Evolutionary conservation across 1,140 invertebrate genomes (phyloP).

Genomic region (Holcopasites calliopsidis): DNA sequence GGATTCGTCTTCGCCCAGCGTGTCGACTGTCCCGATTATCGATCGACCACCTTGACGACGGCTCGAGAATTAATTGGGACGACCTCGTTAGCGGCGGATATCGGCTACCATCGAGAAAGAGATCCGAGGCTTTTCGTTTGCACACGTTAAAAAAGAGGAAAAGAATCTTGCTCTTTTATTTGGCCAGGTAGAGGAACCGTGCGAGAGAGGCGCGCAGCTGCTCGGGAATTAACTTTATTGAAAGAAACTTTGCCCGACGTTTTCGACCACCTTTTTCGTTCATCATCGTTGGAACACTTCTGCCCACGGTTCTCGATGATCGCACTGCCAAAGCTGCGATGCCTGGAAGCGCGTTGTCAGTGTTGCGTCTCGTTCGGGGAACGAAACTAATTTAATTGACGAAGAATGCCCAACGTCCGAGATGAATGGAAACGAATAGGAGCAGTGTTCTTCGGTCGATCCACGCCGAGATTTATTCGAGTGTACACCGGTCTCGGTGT

Average conservation of each 20-base stretch:
- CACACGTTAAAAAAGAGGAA: slow-evolving; percentile 51
- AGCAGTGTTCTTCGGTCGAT: too few relatives aligned
- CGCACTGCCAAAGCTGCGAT: too few relatives aligned
- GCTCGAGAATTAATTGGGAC: slow-evolving; percentile 60
- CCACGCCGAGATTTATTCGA: too few relatives aligned
- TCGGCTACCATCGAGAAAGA: slow-evolving; percentile 50
- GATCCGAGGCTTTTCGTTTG: slow-evolving; percentile 44
- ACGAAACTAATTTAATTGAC: too few relatives aligned
- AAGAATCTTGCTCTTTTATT: slow-evolving; percentile 47
- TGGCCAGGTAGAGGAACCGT: slow-evolving; percentile 26
- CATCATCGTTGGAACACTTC: too few relatives aligned
- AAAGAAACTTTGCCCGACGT: not conserved
- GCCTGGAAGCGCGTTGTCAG: too few relatives aligned
- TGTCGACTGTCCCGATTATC: slow-evolving; percentile 59
- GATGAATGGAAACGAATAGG: too few relatives aligned
- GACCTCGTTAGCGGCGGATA: slow-evolving; percentile 61
- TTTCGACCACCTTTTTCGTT: not conserved
- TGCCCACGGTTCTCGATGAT: too few relatives aligned
- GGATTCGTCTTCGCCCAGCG: slow-evolving; percentile 54
- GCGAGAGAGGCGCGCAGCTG: slow-evolving; percentile 20
- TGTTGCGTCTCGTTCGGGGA: too few relatives aligned
- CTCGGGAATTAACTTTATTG: slow-evolving; percentile 33
- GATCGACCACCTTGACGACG: slow-evolving; percentile 54
- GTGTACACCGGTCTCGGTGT: too few relatives aligned
- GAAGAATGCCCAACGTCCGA: too few relatives aligned